Conservation (phyloP, 2,888 invertebrate genomes). For the Drosophila nr. fundita region DNA sequence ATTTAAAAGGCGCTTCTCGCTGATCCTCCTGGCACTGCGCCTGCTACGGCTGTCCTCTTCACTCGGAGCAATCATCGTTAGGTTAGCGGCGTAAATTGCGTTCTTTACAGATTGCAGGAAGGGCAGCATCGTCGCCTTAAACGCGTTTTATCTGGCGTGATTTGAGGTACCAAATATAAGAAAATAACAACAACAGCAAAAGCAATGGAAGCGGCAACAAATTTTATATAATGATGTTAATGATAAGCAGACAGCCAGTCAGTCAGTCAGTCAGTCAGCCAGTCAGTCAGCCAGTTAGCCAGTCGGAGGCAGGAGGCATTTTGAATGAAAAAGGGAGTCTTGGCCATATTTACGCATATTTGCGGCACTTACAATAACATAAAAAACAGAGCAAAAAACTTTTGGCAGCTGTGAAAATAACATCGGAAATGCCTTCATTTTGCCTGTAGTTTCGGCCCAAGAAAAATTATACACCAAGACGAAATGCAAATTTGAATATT, state of each 20-base stretch:
- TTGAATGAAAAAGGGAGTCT: slow-evolving; percentile 3
- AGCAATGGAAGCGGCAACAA: slow-evolving; percentile 45
- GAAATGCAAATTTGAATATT: slow-evolving; percentile 38
- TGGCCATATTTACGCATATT: slow-evolving; percentile 75
- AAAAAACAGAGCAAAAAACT: slow-evolving; percentile 37
- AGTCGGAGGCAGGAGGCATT: neutral
- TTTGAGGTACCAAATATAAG: slow-evolving; percentile 36
- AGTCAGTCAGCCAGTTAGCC: slow-evolving; percentile 10
- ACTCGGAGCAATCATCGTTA: slow-evolving; percentile 75
- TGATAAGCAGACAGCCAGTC: slow-evolving; percentile 61
- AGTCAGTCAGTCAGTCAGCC: slow-evolving; percentile 25
- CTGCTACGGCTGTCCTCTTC: slow-evolving; percentile 21
- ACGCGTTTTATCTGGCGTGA: slow-evolving; percentile 61
- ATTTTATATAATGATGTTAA: slow-evolving; percentile 75
- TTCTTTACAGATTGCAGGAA: slow-evolving; percentile 44
- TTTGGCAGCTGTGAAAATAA: slow-evolving; percentile 24
- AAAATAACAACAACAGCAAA: slow-evolving; percentile 35
- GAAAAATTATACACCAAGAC: neutral
- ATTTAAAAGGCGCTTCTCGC: slow-evolving; percentile 73
- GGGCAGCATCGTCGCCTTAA: slow-evolving; percentile 44
- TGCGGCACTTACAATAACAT: slow-evolving; percentile 70
- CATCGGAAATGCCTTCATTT: slow-evolving; percentile 41
- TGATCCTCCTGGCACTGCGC: slow-evolving; percentile 35
- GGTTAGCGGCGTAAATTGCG: slow-evolving; percentile 77
- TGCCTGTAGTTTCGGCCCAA: slow-evolving; percentile 38